These are phyloP conservation scores for Rhinopomastus cyanomelas DNA, from an alignment of 2,113 vertebrate species.

Conservation along the genomic window DNA sequence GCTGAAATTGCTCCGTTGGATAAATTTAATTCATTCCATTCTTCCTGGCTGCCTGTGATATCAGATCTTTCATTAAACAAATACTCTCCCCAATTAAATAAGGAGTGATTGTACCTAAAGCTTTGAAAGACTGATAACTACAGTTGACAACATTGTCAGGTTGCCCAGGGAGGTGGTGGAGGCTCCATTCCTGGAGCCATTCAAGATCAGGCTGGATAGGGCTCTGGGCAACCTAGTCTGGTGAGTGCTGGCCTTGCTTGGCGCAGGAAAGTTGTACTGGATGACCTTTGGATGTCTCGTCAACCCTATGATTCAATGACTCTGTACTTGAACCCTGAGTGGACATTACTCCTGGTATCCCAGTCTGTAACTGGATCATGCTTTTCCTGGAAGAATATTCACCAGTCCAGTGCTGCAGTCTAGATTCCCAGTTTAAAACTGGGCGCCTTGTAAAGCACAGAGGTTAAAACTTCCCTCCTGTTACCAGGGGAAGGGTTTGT, in stretches of 20 bases:
- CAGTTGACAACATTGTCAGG: fast-evolving
- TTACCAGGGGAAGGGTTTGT: not conserved
- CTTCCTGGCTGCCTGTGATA: not conserved
- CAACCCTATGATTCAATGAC: no score
- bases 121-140: not conserved
- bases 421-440: not conserved
- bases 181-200: no score
- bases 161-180: not conserved
- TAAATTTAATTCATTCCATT: not conserved
- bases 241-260: no score
- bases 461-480: not conserved
- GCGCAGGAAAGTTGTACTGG: no score
- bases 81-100: not conserved
- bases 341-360: not conserved
- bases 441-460: not conserved
- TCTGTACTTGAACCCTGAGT: not conserved
- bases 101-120: not conserved
- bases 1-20: not conserved
- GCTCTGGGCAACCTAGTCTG: no score
- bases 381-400: not conserved
- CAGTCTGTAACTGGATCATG: not conserved
- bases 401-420: not conserved
- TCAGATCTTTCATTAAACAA: not conserved
- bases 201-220: no score
- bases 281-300: no score